Conservation (phyloP, 2,113 vertebrate species). For the Ictalurus furcatus region DNA sequence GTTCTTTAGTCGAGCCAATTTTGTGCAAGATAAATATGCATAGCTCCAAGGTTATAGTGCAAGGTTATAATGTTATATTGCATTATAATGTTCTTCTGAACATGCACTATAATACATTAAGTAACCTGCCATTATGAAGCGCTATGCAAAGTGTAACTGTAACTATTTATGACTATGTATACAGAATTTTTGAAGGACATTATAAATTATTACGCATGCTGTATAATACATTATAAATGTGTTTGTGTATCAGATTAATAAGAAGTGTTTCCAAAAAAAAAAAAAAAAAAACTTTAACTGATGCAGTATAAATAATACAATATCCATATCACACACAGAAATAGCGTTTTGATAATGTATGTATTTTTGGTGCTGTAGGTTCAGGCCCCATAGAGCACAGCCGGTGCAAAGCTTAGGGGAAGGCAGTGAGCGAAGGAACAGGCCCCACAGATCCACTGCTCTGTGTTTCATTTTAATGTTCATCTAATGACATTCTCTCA, state of each 20-base stretch:
- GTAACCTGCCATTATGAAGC: background rate
- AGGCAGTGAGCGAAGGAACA: constrained; percentile 27
- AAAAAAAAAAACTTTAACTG: background rate
- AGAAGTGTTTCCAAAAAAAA: background rate
- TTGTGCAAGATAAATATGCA: background rate
- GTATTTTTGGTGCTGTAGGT: constrained; percentile 4
- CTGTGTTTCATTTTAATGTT: constrained; percentile 81
- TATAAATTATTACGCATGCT: background rate
- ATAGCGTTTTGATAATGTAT: constrained; percentile 6
- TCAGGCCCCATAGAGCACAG: constrained; percentile 37
- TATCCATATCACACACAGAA: background rate
- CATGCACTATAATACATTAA: background rate
- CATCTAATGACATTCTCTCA: constrained; percentile 79
- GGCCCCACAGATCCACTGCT: constrained; percentile 61
- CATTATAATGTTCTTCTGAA: background rate
- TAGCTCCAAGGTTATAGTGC: background rate
- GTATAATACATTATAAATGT: background rate
- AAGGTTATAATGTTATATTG: background rate
- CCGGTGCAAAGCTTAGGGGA: constrained; percentile 46
- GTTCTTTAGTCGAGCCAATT: background rate
- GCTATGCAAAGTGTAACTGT: background rate
- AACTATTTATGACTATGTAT: background rate
- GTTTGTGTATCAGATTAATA: background rate
- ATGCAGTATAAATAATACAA: background rate
- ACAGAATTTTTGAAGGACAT: background rate